Conservation (phyloP, 2,797 vertebrate species). For the Chelonia mydas region DNA sequence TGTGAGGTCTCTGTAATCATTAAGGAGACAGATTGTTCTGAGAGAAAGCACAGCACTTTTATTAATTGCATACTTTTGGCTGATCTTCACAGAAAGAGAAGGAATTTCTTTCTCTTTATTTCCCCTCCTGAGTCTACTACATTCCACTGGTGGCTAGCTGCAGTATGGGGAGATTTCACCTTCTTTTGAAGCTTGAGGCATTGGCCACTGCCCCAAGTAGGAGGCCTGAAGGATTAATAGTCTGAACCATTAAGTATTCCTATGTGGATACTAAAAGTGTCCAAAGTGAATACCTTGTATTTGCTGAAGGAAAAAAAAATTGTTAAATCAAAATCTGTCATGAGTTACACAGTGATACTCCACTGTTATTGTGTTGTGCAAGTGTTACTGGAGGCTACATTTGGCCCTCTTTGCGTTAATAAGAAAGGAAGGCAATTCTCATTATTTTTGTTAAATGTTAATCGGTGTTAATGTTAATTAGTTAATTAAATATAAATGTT, state of each 20-base stretch:
- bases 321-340: background rate
- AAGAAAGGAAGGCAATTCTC: background rate
- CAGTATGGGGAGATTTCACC: background rate
- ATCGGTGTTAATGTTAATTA: background rate
- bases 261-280: background rate
- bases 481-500: background rate
- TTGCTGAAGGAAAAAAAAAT: background rate
- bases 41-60: background rate
- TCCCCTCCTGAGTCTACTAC: background rate
- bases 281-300: background rate
- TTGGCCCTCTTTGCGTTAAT: background rate
- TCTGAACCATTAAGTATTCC: background rate
- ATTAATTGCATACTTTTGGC: background rate
- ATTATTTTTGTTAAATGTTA: slow-evolving; percentile 1
- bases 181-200: background rate
- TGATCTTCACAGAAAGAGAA: background rate
- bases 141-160: background rate
- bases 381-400: background rate
- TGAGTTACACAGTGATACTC: background rate
- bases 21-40: background rate
- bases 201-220: background rate
- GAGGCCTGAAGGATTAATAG: background rate
- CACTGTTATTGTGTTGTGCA: background rate
- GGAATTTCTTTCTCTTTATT: background rate
- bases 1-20: background rate